Base-by-base conservation (phyloP, 2,888 invertebrate genomes). In the Arge pagana region DNA sequence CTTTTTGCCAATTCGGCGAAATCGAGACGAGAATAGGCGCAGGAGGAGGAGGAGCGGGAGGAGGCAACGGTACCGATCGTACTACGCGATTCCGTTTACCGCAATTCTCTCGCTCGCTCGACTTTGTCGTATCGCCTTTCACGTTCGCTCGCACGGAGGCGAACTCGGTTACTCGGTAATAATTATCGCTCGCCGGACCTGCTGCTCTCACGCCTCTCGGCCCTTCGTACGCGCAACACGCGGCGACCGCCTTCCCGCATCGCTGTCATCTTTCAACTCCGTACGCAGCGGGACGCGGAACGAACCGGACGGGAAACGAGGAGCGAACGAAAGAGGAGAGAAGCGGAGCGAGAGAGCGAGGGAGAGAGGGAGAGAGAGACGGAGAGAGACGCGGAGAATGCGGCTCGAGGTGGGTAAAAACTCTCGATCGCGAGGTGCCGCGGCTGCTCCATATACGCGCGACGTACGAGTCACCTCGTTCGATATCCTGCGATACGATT, bases 61-160 rank as follows among this genome's bases (percentile, higher is more conserved):
- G 28, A 26, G 10, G 57, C 65, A 67, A 67, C 66, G 66, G 66
- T 66, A 66, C 61, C 61, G 55, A 66, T 66, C 62, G 67, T 67
- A 67, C 66, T 65, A 66, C 66, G n/a, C n/a, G n/a, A 63, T 57
- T 54, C 52, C 31, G 45, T 45, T 52, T 57, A 56, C 58, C 57
- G 58, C 56, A 55, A 59, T 64, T 30, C 8, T 31, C 26, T 28
- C 23, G 40, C 30, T 28, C 39, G 35, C 33, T 35, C 48, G 36
- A 49, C 15, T 30, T 40, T 37, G 35, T 26, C 37, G 18, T 33
- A 28, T 24, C 23, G 15, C 24, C 13, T 11, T 39, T 36, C 48
- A 41, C 45, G 19, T 39, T 31, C 19, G 18, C 21, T 42, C 26
- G 16, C 18, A 15, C 41, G 16, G 8, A 24, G 24, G 21, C 26